Conservation (phyloP, 2,113 vertebrate genomes). For the Stigmatopora nigra region DNA sequence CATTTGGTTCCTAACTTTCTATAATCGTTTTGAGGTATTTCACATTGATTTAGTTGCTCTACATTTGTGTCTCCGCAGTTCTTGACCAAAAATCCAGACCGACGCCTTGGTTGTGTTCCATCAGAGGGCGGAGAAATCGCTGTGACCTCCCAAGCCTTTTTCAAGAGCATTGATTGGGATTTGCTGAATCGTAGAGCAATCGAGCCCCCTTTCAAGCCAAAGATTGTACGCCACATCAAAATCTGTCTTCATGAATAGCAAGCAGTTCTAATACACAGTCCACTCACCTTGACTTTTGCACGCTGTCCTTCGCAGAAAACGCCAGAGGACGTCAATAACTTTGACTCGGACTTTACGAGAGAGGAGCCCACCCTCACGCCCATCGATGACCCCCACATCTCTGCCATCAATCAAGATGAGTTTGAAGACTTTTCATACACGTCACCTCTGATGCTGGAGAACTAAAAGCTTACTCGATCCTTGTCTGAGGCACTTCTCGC, state of each 20-base stretch:
- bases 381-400: slow-evolving; percentile 82
- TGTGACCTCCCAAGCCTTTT: slow-evolving; percentile 82
- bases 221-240: slow-evolving; percentile 76
- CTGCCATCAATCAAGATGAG: slow-evolving; percentile 90
- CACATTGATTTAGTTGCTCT: background rate
- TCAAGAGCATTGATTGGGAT: slow-evolving; percentile 83
- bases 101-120: slow-evolving; percentile 80
- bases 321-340: slow-evolving; percentile 93
- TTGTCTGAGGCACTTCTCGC: slow-evolving; percentile 19
- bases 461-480: slow-evolving; percentile 16
- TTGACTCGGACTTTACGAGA: slow-evolving; percentile 95
- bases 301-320: slow-evolving; percentile 76
- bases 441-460: slow-evolving; percentile 71
- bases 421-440: slow-evolving; percentile 93
- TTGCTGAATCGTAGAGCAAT: slow-evolving; percentile 81
- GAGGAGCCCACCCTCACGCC: slow-evolving; percentile 92
- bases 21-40: background rate
- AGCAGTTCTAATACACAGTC: background rate
- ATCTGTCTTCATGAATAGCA: background rate
- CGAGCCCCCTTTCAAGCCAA: slow-evolving; percentile 89
- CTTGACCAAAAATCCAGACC: slow-evolving; percentile 87
- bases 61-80: slow-evolving; percentile 69
- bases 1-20: background rate
- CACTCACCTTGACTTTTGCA: background rate
- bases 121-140: slow-evolving; percentile 78